phyloP scores from a whole-genome alignment of 2,888 invertebrate genomes.

The Polydrusus cervinus region DNA sequence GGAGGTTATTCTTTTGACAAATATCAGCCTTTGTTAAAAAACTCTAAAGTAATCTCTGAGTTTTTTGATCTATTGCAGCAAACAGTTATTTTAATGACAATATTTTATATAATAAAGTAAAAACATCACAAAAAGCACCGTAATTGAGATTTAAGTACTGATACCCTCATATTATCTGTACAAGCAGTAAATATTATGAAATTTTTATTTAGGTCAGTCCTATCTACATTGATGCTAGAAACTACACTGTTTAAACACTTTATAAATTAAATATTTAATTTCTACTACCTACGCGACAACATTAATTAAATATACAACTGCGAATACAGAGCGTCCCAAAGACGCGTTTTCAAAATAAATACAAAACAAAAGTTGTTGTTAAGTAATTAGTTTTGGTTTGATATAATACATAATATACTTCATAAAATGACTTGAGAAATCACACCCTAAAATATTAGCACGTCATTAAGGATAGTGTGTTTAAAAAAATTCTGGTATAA shows the following conservation, averaged over 20 bases:
- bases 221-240: constrained; percentile 3
- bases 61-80: neutral
- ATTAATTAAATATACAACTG: constrained; percentile 24
- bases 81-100: no score
- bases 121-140: neutral
- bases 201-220: constrained; percentile 19
- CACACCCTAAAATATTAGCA: no score
- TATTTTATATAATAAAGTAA: constrained; percentile 6
- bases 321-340: neutral
- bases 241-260: constrained; percentile 7
- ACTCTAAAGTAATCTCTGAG: no score
- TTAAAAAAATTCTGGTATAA: no score
- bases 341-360: neutral
- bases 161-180: constrained; percentile 2
- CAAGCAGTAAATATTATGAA: constrained; percentile 19
- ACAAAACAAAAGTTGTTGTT: no score
- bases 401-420: no score
- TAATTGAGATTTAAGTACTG: constrained; percentile 2
- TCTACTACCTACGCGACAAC: constrained; percentile 1
- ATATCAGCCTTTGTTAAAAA: no score
- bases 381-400: no score
- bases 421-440: no score
- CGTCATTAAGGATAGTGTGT: no score
- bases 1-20: no score
- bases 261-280: constrained; percentile 21